Base-by-base conservation (phyloP, 2,888 invertebrate species). In the Ametastegia equiseti region DNA sequence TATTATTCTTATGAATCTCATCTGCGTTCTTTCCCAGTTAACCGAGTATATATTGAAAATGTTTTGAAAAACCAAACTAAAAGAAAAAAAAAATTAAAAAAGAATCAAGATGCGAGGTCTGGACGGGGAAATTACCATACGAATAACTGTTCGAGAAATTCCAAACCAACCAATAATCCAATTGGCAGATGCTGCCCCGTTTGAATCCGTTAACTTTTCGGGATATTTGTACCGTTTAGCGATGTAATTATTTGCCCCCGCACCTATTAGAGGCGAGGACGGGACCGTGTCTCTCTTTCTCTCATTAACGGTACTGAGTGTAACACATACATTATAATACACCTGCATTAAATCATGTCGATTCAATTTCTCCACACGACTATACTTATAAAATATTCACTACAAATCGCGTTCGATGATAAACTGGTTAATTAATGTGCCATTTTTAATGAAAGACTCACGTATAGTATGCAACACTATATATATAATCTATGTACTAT, bases 231-330 rank as follows among this genome's bases (percentile, higher is more conserved):
- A 54, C 54, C 54, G 36, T 50, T 75, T 54, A 36, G 2, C 30
- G 23, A 54, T 33, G 50, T 75, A 75, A 33, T 54, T 67, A 36
- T 36, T 9, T 54, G 54, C 47, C 47, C 47, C 11, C 23, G 36
- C 33, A 30, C 23, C 42, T 71, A 3, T 27, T 33, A 27, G 19
- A n/a, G 15, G 15, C 23, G 71, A 15, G 5, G 30, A 75, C 36
- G n/a, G 30, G 23, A 27, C 27, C 60, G 60, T 60, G 69, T 27
- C 23, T 42, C 27, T 71, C 45, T 27, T 23, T 42, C 27, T 71
- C 45, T 71, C 45, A 30, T 47, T 47, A 71, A 71, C 71, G 71
- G 71, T 47, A 71, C 71, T 23, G 1, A 30, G 71, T 71, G 71
- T 71, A 42, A 67, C 11, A 67, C 67, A 39, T 67, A 67, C 36